Percentiles rank a stretch among this genome's conserved stretches.
Evolutionary conservation across 2,113 vertebrate species (phyloP).

Genomic region (Ceyx cyanopectus): DNA sequence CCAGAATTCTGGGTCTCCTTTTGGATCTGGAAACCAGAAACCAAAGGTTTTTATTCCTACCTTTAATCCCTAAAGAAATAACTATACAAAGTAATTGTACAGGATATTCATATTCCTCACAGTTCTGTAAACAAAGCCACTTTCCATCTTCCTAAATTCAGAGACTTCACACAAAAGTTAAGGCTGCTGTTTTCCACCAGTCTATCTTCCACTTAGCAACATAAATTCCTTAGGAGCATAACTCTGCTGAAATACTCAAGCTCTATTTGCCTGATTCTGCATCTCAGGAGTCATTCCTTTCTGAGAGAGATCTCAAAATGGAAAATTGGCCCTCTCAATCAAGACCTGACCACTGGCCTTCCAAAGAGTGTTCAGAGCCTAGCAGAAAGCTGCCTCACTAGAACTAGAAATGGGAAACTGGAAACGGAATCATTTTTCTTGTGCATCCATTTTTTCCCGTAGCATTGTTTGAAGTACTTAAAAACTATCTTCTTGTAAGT

Average conservation of each 20-base stretch:
- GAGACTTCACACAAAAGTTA: neutral
- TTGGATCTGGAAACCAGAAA: neutral
- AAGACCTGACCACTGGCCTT: neutral
- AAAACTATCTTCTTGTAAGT: neutral
- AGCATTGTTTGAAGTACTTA: neutral
- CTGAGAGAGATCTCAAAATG: neutral
- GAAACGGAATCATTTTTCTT: neutral
- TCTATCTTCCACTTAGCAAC: neutral
- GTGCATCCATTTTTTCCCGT: neutral
- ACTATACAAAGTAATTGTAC: neutral
- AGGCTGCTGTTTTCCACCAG: neutral
- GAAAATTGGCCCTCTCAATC: neutral
- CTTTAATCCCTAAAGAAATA: neutral
- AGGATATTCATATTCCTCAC: neutral
- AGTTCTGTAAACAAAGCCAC: neutral
- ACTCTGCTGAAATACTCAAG: neutral
- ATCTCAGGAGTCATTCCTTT: neutral
- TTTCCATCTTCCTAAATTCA: neutral
- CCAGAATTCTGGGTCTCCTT: neutral
- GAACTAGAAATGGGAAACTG: neutral
- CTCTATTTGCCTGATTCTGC: neutral
- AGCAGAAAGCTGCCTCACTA: neutral
- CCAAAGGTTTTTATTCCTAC: neutral
- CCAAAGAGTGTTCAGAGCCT: neutral
- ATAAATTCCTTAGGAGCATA: neutral